Conservation (phyloP, 2,113 vertebrate genomes). For the Aldabrachelys gigantea region DNA sequence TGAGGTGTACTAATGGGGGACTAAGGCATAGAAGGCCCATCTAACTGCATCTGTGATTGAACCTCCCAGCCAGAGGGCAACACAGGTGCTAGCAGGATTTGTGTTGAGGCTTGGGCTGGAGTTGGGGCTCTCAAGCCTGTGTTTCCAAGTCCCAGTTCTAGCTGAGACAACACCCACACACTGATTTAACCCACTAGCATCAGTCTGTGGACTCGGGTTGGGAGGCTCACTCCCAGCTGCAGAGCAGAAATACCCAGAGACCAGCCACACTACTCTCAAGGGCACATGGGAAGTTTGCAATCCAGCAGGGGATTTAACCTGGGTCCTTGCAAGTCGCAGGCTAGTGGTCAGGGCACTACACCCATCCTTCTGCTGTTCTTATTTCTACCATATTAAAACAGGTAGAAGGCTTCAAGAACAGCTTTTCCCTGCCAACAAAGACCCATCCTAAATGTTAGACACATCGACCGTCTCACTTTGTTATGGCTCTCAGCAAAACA, state of each 20-base stretch:
- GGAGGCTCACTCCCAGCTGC: background rate
- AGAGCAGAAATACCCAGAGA: background rate
- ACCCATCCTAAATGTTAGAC: constrained; percentile 64
- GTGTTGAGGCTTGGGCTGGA: no score
- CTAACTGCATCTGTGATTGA: background rate
- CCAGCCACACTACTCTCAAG: no score
- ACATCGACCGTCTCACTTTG: constrained; percentile 53
- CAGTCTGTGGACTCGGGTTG: no score
- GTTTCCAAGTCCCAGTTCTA: background rate
- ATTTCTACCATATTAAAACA: background rate
- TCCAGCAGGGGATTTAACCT: background rate
- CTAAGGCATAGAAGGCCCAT: background rate
- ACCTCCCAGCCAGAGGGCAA: background rate
- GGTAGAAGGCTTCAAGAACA: background rate
- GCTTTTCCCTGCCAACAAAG: constrained; percentile 74
- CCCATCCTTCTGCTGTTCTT: background rate
- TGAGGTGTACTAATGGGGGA: background rate
- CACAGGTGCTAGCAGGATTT: background rate
- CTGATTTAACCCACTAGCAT: background rate
- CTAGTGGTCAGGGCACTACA: no score
- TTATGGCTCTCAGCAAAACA: constrained; percentile 55
- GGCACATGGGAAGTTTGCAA: background rate
- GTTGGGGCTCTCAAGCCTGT: no score
- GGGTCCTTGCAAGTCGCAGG: background rate
- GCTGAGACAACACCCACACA: background rate